These are phyloP conservation scores for Megatriorchis doriae DNA, from an alignment of 2,113 vertebrate species.

Conservation along the genomic window DNA sequence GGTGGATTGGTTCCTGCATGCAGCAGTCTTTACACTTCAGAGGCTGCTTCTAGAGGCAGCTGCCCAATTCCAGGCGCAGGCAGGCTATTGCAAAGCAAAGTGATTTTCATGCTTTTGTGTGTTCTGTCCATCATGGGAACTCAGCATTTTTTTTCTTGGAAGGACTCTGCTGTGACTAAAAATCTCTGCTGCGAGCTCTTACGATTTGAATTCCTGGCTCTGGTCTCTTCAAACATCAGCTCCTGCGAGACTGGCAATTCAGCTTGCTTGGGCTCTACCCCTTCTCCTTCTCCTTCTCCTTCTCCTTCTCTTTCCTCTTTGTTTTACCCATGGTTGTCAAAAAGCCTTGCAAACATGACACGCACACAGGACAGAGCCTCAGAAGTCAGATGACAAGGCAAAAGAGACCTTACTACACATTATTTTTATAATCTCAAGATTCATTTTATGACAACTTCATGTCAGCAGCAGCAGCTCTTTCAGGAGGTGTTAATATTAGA, in stretches of 20 bases:
- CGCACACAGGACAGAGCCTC: neutral
- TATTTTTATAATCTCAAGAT: neutral
- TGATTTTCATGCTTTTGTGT: constrained; percentile 7
- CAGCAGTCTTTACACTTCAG: neutral
- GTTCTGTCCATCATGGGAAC: neutral
- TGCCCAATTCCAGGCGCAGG: neutral
- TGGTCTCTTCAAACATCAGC: neutral
- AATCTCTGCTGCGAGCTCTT: neutral
- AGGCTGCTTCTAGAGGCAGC: neutral
- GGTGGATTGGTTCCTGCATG: neutral
- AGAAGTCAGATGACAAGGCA: neutral
- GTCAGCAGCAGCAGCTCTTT: neutral
- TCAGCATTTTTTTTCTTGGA: neutral
- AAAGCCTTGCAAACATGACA: neutral
- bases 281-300: neutral
- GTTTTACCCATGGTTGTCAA: neutral
- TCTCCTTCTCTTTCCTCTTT: neutral
- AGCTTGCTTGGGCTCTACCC: neutral
- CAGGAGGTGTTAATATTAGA: neutral
- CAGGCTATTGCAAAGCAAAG: neutral
- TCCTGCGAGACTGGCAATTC: neutral
- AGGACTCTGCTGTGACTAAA: constrained; percentile 13
- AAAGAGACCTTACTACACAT: neutral
- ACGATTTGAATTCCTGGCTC: neutral
- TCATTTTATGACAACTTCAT: neutral